Conservation (phyloP, 2,113 vertebrate genomes). For the Antechinus flavipes region DNA sequence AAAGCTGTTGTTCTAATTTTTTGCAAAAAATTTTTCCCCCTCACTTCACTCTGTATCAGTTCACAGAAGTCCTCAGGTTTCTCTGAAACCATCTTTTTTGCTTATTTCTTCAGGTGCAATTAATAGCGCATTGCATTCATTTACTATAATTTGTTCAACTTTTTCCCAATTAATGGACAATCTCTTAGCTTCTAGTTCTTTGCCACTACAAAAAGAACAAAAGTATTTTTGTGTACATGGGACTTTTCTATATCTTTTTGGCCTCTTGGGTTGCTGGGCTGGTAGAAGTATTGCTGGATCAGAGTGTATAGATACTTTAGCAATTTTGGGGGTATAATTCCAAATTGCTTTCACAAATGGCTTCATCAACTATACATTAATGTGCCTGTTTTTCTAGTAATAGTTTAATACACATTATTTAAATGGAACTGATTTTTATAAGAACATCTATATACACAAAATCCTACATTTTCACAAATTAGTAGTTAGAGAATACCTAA, state of each 20-base stretch:
- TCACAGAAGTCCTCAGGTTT: background rate
- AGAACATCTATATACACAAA: background rate
- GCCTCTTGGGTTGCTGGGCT: background rate
- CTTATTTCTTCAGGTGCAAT: background rate
- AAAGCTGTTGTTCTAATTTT: background rate
- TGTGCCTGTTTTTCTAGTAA: background rate
- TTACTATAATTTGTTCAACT: background rate
- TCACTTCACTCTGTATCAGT: background rate
- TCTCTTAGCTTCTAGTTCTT: background rate
- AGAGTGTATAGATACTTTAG: background rate
- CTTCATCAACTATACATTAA: background rate
- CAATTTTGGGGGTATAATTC: background rate
- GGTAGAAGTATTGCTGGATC: background rate
- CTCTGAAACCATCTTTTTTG: background rate
- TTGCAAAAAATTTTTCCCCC: background rate
- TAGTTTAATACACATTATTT: background rate
- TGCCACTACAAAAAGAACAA: background rate
- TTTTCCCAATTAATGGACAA: background rate
- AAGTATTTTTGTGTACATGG: background rate
- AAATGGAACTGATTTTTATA: background rate
- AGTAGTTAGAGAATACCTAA: conserved; percentile 49
- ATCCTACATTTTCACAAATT: background rate
- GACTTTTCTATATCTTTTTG: background rate
- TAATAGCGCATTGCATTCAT: background rate
- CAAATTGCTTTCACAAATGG: background rate